phyloP scores from a whole-genome alignment of 2,888 invertebrate species.

The Clitarchus hookeri region DNA sequence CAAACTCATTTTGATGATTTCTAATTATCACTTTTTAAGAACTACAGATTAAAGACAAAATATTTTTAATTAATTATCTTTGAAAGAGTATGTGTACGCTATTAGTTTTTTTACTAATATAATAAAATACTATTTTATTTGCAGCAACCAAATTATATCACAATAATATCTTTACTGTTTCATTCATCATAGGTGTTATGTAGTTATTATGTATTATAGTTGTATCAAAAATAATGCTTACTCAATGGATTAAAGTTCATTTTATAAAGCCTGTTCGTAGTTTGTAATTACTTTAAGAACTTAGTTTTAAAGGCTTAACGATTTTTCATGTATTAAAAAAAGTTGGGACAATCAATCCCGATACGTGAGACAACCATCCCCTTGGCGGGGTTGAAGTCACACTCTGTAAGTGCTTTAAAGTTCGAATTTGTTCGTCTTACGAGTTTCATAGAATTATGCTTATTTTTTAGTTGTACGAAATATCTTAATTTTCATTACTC shows the following conservation, averaged over 20 bases:
- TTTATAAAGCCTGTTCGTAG: background rate
- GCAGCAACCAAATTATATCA: too few species aligned
- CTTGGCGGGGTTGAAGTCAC: slow-evolving; percentile 3
- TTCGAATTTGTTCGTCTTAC: background rate
- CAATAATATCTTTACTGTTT: background rate
- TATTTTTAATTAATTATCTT: too few species aligned
- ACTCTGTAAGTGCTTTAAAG: background rate
- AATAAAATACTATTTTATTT: too few species aligned
- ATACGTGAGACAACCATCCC: slow-evolving; percentile 20
- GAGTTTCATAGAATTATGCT: background rate
- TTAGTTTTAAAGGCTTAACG: background rate
- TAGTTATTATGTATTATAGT: too few species aligned
- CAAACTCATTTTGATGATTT: background rate
- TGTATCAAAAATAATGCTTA: too few species aligned
- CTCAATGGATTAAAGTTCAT: too few species aligned
- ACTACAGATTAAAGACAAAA: background rate
- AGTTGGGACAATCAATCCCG: slow-evolving; percentile 19
- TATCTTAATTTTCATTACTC: background rate
- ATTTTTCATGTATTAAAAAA: background rate
- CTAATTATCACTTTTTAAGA: background rate
- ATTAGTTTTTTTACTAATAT: too few species aligned
- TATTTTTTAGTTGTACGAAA: background rate
- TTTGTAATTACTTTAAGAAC: background rate
- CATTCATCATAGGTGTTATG: too few species aligned
- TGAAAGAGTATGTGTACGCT: too few species aligned